phyloP scores from a whole-genome alignment of 37 sponge, comb jelly and placozoan species.

The Axinella damicornis region DNA sequence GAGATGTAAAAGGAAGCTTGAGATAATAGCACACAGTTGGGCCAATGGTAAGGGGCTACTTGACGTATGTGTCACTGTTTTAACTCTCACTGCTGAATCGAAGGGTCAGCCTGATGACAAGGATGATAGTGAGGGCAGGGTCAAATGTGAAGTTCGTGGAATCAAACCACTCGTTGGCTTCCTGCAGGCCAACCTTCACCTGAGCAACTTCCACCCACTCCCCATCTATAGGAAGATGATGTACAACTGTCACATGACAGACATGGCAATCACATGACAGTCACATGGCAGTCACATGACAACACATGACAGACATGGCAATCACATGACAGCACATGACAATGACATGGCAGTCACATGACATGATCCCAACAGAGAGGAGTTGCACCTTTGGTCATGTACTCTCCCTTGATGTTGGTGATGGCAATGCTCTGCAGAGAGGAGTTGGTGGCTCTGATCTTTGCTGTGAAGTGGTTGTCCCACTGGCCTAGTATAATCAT shows the following conservation, averaged over 20 bases:
- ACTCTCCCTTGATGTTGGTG: slow-evolving; percentile 48
- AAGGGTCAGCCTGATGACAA: slow-evolving; percentile 46
- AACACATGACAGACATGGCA: no score
- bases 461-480: slow-evolving; percentile 49
- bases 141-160: slow-evolving; percentile 54
- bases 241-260: slow-evolving; percentile 5
- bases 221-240: no score
- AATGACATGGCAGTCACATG: no score
- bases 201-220: slow-evolving; percentile 56
- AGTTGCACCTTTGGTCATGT: slow-evolving; percentile 48
- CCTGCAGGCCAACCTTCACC: slow-evolving; percentile 12
- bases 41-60: no score
- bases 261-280: not conserved
- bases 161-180: slow-evolving; percentile 39
- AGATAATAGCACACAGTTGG: no score
- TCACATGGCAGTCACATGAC: no score
- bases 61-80: no score
- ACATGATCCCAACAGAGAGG: no score
- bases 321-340: no score
- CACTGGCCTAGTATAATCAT: slow-evolving; percentile 65
- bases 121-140: slow-evolving; percentile 26
- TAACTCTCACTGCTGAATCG: slow-evolving; percentile 12
- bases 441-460: slow-evolving; percentile 34
- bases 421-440: slow-evolving; percentile 5
- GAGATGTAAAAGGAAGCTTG: no score